Percentiles rank a stretch among this genome's conserved stretches.
phyloP scores from a whole-genome alignment of 2,113 vertebrate species.

The Plestiodon gilberti region DNA sequence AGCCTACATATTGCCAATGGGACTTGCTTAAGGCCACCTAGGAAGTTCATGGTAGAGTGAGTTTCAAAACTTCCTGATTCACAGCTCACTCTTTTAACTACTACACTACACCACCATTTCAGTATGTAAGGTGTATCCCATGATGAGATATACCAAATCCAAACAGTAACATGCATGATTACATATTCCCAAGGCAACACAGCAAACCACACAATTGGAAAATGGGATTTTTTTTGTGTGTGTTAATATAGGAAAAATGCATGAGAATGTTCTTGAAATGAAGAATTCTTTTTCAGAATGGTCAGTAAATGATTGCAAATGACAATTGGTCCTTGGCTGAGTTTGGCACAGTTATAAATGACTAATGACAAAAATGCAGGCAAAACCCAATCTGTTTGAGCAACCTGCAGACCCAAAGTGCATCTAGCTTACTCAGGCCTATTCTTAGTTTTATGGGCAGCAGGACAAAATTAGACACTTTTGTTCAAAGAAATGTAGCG shows the following conservation, averaged over 20 bases:
- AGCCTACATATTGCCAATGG: too few relatives aligned
- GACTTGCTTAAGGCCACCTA: too few relatives aligned
- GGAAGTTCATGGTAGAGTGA: too few relatives aligned
- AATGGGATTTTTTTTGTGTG: conserved; percentile 26
- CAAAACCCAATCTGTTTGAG: conserved; percentile 40
- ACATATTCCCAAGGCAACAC: neutral
- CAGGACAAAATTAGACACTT: neutral
- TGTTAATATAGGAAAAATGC: conserved; percentile 1
- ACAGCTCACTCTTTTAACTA: too few relatives aligned
- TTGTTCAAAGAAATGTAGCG: neutral
- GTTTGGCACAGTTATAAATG: neutral
- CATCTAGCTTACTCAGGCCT: neutral
- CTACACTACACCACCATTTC: neutral
- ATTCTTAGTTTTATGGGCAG: neutral
- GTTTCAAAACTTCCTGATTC: too few relatives aligned
- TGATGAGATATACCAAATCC: conserved; percentile 4
- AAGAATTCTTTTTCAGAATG: neutral
- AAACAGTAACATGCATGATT: neutral
- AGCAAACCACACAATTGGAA: neutral
- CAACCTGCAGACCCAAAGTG: conserved; percentile 7
- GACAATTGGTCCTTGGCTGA: neutral
- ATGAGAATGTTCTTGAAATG: neutral
- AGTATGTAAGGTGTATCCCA: conserved; percentile 32
- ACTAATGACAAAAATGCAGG: neutral
- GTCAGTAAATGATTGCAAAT: conserved; percentile 31